A percentile compares a stretch with the other conserved stretches of the same genome.
Evolutionary conservation across 1,140 invertebrate species (phyloP).

Genomic region (Orchestia grillus): DNA sequence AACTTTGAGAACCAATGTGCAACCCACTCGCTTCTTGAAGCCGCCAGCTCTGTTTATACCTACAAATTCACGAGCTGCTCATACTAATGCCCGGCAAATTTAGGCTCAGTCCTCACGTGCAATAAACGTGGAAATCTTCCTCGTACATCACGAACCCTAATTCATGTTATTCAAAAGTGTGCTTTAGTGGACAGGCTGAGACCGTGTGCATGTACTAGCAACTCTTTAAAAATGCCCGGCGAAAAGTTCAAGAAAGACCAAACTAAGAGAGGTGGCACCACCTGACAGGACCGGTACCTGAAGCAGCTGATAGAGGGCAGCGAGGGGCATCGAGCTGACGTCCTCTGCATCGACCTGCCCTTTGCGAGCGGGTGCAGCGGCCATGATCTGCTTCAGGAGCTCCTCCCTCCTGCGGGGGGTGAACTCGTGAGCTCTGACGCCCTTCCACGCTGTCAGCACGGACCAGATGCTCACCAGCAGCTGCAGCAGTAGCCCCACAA

Average conservation of each 20-base stretch:
- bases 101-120: too few relatives aligned
- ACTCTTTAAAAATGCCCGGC: too few relatives aligned
- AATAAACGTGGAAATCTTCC: too few relatives aligned
- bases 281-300: not conserved
- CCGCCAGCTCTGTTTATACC: too few relatives aligned
- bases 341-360: not conserved
- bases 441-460: not conserved
- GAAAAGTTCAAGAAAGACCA: not conserved
- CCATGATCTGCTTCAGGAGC: slow-evolving; percentile 27
- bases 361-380: not conserved
- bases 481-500: slow-evolving; percentile 6
- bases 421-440: slow-evolving; percentile 9
- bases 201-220: too few relatives aligned
- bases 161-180: too few relatives aligned
- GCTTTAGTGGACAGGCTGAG: too few relatives aligned
- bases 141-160: too few relatives aligned
- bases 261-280: not conserved
- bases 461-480: not conserved
- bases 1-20: too few relatives aligned
- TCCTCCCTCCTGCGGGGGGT: slow-evolving; percentile 21
- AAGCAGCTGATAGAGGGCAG: slow-evolving; percentile 21
- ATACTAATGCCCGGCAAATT: too few relatives aligned
- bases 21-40: too few relatives aligned
- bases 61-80: too few relatives aligned
- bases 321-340: not conserved